Percentiles rank a stretch among this genome's conserved stretches.
Evolutionary conservation across 2,888 invertebrate genomes (phyloP).

Genomic region (Diaprepes abbreviatus): DNA sequence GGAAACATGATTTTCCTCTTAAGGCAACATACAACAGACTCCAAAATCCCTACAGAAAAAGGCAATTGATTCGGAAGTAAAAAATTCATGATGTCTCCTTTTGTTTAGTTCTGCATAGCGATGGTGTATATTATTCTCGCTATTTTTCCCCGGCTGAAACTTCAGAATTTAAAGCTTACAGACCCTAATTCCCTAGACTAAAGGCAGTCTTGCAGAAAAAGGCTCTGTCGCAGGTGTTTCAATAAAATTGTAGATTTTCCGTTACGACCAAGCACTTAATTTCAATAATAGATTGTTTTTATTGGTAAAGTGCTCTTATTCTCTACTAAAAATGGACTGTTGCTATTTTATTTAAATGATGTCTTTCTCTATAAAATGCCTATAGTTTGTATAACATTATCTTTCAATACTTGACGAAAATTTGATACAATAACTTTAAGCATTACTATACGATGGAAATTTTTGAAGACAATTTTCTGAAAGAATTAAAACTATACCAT

Average conservation of each 20-base stretch:
- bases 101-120: constrained; percentile 42
- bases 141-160: constrained; percentile 31
- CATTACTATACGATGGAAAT: too few relatives aligned
- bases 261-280: constrained; percentile 22
- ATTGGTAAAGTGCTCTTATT: constrained; percentile 8
- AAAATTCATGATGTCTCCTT: constrained; percentile 41
- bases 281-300: constrained; percentile 41
- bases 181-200: constrained; percentile 32
- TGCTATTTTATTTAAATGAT: constrained; percentile 3
- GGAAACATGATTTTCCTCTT: constrained; percentile 33
- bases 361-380: too few relatives aligned
- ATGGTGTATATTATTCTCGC: constrained; percentile 36
- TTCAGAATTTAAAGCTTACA: constrained; percentile 35
- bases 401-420: too few relatives aligned
- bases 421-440: too few relatives aligned
- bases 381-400: too few relatives aligned
- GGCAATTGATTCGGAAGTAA: constrained; percentile 36
- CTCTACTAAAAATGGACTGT: neutral
- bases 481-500: too few relatives aligned
- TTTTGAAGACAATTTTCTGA: too few relatives aligned
- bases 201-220: constrained; percentile 43
- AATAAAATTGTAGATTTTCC: constrained; percentile 35
- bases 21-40: constrained; percentile 12
- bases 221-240: constrained; percentile 42
- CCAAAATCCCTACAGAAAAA: constrained; percentile 37